Conservation (phyloP, 2,797 vertebrate genomes). For the Hephaestus fuliginosus region DNA sequence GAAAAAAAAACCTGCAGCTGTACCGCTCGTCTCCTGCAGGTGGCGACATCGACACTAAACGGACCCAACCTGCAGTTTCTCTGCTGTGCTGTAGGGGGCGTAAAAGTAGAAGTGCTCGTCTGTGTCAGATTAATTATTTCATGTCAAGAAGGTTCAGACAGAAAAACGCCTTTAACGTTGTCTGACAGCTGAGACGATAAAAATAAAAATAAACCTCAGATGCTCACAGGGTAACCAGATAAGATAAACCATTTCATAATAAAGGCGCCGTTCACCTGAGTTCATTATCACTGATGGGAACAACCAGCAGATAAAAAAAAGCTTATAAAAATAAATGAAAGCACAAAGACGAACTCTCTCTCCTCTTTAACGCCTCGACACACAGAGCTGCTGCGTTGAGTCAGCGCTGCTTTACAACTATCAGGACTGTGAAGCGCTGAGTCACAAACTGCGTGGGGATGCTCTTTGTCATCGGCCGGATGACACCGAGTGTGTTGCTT, state of each 20-base stretch:
- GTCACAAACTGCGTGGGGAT: constrained; percentile 52
- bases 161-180: background rate
- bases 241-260: constrained; percentile 37
- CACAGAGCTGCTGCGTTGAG: constrained; percentile 3
- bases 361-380: background rate
- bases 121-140: background rate
- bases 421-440: constrained; percentile 46
- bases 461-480: constrained; percentile 11
- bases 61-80: background rate
- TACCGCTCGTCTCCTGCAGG: background rate
- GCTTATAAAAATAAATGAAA: background rate
- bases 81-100: background rate
- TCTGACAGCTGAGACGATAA: background rate
- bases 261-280: background rate
- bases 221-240: background rate
- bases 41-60: background rate
- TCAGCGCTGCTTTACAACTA: constrained; percentile 39
- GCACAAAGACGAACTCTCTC: background rate
- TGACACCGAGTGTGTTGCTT: constrained; percentile 53
- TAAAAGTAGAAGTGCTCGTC: background rate
- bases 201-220: background rate
- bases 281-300: background rate
- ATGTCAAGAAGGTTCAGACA: background rate
- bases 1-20: background rate
- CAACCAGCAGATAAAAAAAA: background rate